Evolutionary conservation across 2,797 vertebrate genomes (phyloP), one percentile per base, ranked within the genome.

Genomic region (Coilia nasus): DNA sequence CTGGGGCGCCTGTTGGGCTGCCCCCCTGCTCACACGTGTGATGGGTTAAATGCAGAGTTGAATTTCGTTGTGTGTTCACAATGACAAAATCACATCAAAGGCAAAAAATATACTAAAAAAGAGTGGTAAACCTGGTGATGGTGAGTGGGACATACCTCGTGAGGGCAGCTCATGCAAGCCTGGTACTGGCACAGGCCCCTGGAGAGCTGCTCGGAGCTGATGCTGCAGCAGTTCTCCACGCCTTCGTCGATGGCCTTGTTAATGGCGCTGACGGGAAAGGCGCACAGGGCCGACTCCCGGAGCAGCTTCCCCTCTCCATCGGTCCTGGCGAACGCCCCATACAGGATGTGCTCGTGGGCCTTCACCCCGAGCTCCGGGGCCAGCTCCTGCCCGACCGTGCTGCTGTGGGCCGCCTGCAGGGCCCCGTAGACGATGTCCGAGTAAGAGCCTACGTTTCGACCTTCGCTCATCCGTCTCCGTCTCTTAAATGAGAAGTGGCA

Each of bases 171-270:
- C 87, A 96, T 95, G 86, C 93, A 93, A 0, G 91, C 85, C 93
- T 98, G 98, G 92, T 97, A 99, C 91, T 97, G 97, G 85, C 94
- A 94, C 28, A 99, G 96, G 0, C 97, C 98, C 83, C 98, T 93
- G 57, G 90, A 93, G 75, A 97, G 92, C 17, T 93, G 90, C 82
- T 94, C 96, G 0, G 92, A 86, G 1, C 93, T 88, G 0, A 89
- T 86, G 82, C 91, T 89, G 1, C 98, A 99, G 91, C 98, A 99
- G 57, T 90, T 93, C 0, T 95, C 93, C 92, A 97, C 96, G 6
- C 98, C 97, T 0, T 94, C 85, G 2, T 94, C 92, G 1, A 99
- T 98, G 31, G 95, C 94, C 80, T 85, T 89, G 86, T 98, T 94
- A 84, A 99, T 93, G 1, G 92, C 91, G 87, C 86, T 91, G 67